phyloP scores from a whole-genome alignment of 2,113 vertebrate species.

The Podarcis muralis region DNA sequence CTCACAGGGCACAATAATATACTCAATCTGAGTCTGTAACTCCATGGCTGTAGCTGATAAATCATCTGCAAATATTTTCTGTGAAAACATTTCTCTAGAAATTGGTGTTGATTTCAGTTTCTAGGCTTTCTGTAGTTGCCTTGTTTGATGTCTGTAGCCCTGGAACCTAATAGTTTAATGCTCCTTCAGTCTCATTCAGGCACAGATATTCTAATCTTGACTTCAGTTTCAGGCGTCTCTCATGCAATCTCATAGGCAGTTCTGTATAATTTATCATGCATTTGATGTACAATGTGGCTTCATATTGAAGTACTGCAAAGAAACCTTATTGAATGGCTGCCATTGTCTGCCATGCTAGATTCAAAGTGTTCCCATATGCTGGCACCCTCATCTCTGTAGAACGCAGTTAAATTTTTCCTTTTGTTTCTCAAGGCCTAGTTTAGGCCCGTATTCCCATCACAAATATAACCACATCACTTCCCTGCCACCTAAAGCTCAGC shows the following conservation, averaged over 20 bases:
- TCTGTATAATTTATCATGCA: not conserved
- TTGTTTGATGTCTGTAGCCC: not conserved
- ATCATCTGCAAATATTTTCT: not conserved
- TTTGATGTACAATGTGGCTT: not conserved
- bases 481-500: not conserved
- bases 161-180: not conserved
- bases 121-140: not conserved
- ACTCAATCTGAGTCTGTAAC: not conserved
- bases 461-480: fast-evolving
- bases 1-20: not conserved
- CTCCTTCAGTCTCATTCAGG: not conserved
- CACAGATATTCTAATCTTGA: not conserved
- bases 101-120: not conserved
- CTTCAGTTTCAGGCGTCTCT: not conserved
- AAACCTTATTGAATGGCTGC: not conserved
- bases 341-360: not conserved
- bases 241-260: not conserved
- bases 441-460: not conserved
- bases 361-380: fast-evolving
- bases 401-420: fast-evolving
- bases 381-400: fast-evolving
- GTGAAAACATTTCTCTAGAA: not conserved
- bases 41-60: not conserved
- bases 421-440: not conserved
- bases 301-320: not conserved